A percentile compares a stretch with the other conserved stretches of the same genome.
Conservation (phyloP, 2,888 invertebrate genomes). For the Pristionchus arcanus region DNA sequence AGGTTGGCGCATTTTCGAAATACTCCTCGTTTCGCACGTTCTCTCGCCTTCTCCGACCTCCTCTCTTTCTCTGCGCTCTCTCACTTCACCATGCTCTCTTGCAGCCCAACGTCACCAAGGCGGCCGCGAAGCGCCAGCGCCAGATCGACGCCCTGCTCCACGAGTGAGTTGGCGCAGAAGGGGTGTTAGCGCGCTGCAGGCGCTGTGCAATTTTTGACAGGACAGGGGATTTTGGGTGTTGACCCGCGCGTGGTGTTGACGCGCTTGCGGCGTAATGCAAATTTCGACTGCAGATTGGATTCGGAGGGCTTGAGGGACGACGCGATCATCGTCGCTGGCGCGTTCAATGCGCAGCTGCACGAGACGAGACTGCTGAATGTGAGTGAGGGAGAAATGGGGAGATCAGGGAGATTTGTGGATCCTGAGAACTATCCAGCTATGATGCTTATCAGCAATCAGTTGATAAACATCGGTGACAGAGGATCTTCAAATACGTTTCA, state of each 20-base stretch:
- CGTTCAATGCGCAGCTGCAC: constrained; percentile 71
- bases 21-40: not conserved
- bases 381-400: not conserved
- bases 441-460: too few species aligned
- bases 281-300: constrained; percentile 62
- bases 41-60: not conserved
- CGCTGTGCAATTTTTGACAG: not conserved
- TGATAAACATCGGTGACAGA: too few species aligned
- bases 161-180: constrained; percentile 58
- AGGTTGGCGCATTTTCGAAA: constrained; percentile 13
- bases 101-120: constrained; percentile 63
- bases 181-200: not conserved
- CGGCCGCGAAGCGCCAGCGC: constrained; percentile 66
- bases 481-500: too few species aligned
- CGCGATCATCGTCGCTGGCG: constrained; percentile 71
- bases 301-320: constrained; percentile 69
- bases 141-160: constrained; percentile 66
- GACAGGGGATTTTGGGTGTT: not conserved
- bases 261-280: not conserved
- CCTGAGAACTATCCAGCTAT: too few species aligned
- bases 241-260: not conserved
- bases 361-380: constrained; percentile 68
- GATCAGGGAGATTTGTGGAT: too few species aligned
- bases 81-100: not conserved
- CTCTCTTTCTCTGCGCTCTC: constrained; percentile 25